These are phyloP conservation scores for Drosophila takahashii DNA, from an alignment of 1,140 invertebrate species.

Conservation along the genomic window DNA sequence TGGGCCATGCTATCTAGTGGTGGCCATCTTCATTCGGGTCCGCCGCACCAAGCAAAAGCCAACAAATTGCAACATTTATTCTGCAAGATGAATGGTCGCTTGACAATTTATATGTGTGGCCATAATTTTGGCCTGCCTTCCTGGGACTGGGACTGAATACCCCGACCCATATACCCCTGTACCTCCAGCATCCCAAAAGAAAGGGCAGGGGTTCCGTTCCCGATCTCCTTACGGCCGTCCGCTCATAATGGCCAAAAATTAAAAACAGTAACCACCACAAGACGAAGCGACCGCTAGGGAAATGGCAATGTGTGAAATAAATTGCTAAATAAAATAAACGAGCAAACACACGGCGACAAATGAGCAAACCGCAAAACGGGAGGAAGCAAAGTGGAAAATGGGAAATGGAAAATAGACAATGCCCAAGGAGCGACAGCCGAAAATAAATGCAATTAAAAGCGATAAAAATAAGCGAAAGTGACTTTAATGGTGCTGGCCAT, in stretches of 20 bases:
- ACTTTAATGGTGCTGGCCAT: conserved; percentile 65
- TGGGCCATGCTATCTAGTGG: conserved; percentile 51
- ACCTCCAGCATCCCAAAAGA: conserved; percentile 2
- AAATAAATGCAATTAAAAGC: conserved; percentile 79
- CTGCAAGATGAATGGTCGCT: conserved; percentile 80
- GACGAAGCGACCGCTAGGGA: conserved; percentile 59
- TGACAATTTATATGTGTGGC: conserved; percentile 82
- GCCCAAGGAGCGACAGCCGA: conserved; percentile 24
- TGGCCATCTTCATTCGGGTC: conserved; percentile 57
- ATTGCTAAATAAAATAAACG: conserved; percentile 83
- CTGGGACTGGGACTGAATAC: conserved; percentile 28
- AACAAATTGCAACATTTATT: conserved; percentile 84
- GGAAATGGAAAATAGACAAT: conserved; percentile 32
- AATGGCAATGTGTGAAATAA: conserved; percentile 78
- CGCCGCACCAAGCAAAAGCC: conserved; percentile 61
- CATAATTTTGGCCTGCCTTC: conserved; percentile 65
- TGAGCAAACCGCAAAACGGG: conserved; percentile 49
- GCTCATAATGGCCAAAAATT: conserved; percentile 82
- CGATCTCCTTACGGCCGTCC: conserved; percentile 55
- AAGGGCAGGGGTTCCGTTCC: conserved; percentile 6
- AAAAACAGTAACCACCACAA: conserved; percentile 75
- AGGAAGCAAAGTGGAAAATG: conserved; percentile 8
- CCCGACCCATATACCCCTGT: not conserved
- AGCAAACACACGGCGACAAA: conserved; percentile 73
- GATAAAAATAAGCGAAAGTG: conserved; percentile 77